These are phyloP conservation scores for Echinometra lucunter DNA, from an alignment of 53 echinoderm and acorn worm genomes.

Conservation along the genomic window DNA sequence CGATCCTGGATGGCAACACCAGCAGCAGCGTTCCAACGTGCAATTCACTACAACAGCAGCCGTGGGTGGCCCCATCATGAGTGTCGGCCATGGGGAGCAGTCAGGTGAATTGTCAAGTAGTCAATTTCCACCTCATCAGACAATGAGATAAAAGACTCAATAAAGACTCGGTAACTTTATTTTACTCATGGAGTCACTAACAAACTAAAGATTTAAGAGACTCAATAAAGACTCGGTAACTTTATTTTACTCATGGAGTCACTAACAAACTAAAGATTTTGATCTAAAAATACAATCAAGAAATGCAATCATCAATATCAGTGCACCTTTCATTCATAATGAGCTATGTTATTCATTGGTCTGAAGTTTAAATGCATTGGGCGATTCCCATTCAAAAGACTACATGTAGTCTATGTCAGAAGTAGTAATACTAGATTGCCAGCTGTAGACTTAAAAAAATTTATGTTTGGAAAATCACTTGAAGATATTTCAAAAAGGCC, in stretches of 20 bases:
- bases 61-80: conserved; percentile 51
- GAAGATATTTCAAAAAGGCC: background rate
- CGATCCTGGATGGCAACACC: background rate
- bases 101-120: background rate
- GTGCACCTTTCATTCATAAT: too few relatives aligned
- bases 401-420: too few relatives aligned
- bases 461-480: background rate
- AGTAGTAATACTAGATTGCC: too few relatives aligned
- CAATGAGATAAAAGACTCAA: conserved; percentile 45
- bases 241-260: background rate
- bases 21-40: background rate
- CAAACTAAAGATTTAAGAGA: background rate
- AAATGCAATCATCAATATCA: too few relatives aligned
- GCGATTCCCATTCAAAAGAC: too few relatives aligned
- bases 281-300: background rate
- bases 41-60: conserved; percentile 24
- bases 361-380: too few relatives aligned
- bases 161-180: background rate
- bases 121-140: background rate
- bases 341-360: too few relatives aligned
- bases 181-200: background rate
- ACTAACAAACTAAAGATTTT: background rate
- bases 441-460: too few relatives aligned
- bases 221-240: too few relatives aligned
- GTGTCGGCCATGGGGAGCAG: conserved; percentile 42